Evolutionary conservation across 2,888 invertebrate genomes (phyloP).

Genomic region (Drosophila silvestris): DNA sequence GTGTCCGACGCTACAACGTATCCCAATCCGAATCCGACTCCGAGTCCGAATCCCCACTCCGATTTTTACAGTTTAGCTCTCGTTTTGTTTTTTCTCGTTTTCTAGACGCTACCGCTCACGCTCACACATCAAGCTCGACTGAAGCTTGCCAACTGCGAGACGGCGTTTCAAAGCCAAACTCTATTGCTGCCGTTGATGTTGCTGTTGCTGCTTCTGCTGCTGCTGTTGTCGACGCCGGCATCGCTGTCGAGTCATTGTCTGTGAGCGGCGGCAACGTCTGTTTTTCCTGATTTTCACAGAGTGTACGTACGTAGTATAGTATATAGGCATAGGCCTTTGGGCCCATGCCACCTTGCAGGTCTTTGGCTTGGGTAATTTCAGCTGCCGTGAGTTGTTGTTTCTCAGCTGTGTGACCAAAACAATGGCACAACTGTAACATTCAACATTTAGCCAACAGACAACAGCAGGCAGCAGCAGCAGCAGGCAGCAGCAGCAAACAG

Average conservation of each 20-base stretch:
- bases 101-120: slow-evolving; percentile 53
- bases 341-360: slow-evolving; percentile 78
- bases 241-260: slow-evolving; percentile 72
- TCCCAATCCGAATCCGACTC: slow-evolving; percentile 37
- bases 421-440: slow-evolving; percentile 71
- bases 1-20: slow-evolving; percentile 44
- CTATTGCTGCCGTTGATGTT: slow-evolving; percentile 1
- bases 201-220: background rate
- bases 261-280: slow-evolving; percentile 48
- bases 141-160: slow-evolving; percentile 61
- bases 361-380: slow-evolving; percentile 80
- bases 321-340: slow-evolving; percentile 53
- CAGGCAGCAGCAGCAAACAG: slow-evolving; percentile 5
- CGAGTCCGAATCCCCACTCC: slow-evolving; percentile 11
- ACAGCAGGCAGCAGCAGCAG: slow-evolving; percentile 23
- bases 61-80: slow-evolving; percentile 10
- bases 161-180: slow-evolving; percentile 64
- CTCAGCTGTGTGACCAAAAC: slow-evolving; percentile 80
- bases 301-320: slow-evolving; percentile 11
- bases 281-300: slow-evolving; percentile 79
- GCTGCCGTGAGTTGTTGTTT: slow-evolving; percentile 68
- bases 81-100: slow-evolving; percentile 1
- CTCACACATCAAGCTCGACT: slow-evolving; percentile 66
- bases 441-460: slow-evolving; percentile 27
- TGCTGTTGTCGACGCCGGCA: slow-evolving; percentile 18